phyloP scores from a whole-genome alignment of 2,888 invertebrate species.

The Thereva unica region DNA sequence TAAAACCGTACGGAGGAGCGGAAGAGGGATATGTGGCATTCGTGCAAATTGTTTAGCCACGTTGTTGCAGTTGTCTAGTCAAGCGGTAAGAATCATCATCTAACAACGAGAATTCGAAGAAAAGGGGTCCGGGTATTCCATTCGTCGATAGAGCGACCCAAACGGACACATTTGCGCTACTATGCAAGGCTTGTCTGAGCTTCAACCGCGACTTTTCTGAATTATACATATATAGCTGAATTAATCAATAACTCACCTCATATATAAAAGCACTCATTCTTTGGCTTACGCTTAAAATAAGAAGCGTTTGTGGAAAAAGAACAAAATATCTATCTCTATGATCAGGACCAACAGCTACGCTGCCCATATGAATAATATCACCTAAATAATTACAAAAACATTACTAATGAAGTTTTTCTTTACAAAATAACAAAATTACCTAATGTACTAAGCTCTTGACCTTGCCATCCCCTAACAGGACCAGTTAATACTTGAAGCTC shows the following conservation, averaged over 20 bases:
- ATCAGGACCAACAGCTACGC: constrained; percentile 84
- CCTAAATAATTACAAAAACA: constrained; percentile 58
- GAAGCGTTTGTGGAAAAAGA: constrained; percentile 84
- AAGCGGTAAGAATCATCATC: too few species aligned
- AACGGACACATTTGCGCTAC: too few species aligned
- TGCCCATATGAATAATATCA: constrained; percentile 89
- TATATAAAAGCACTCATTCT: constrained; percentile 93
- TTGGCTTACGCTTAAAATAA: constrained; percentile 88
- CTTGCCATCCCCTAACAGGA: constrained; percentile 94
- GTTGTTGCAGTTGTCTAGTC: too few species aligned
- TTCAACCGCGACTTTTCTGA: too few species aligned
- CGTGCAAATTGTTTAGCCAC: too few species aligned
- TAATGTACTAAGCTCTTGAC: constrained; percentile 67
- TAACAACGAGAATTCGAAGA: too few species aligned
- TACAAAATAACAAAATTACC: constrained; percentile 43
- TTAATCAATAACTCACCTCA: constrained; percentile 67
- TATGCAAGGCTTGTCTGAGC: too few species aligned
- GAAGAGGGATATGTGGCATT: too few species aligned
- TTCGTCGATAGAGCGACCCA: too few species aligned
- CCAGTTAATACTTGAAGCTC: constrained; percentile 94
- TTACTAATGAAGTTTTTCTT: background rate
- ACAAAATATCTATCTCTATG: constrained; percentile 90
- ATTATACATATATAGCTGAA: background rate
- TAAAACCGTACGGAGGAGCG: too few species aligned
- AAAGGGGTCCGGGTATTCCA: too few species aligned